These are phyloP conservation scores for Machaerirhynchus nigripectus DNA, from an alignment of 2,113 vertebrate genomes.

Conservation along the genomic window DNA sequence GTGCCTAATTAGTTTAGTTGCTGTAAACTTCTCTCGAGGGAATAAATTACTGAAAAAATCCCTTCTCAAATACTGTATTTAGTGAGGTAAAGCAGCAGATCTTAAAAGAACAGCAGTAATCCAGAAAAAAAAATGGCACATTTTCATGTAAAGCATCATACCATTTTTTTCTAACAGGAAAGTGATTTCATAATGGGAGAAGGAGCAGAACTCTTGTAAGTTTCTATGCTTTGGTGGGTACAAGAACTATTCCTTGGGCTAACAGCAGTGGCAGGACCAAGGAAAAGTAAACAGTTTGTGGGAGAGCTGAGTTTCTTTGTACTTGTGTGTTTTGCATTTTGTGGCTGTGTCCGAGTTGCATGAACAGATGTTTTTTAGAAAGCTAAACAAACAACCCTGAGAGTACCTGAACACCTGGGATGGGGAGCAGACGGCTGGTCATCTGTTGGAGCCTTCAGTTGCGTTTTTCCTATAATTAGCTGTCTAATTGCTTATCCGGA, in stretches of 20 bases:
- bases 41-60: not conserved
- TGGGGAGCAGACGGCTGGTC: not conserved
- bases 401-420: not conserved
- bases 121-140: not conserved
- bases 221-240: not conserved
- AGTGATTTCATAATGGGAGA: not conserved
- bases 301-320: not conserved
- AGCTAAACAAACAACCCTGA: not conserved
- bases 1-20: slow-evolving; percentile 1
- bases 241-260: not conserved
- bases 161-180: accelerated
- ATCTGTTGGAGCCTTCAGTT: not conserved
- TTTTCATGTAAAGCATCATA: not conserved
- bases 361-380: not conserved
- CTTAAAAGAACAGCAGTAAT: not conserved
- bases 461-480: not conserved
- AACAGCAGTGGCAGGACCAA: not conserved
- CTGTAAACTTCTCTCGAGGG: not conserved
- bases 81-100: not conserved
- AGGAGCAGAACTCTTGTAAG: not conserved
- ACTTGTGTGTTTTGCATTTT: not conserved
- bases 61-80: not conserved
- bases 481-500: slow-evolving; percentile 11
- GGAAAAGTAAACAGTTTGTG: not conserved
- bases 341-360: not conserved